Percentiles rank a stretch among this genome's conserved stretches.
These are phyloP conservation scores for Tetrax tetrax DNA, from an alignment of 2,113 vertebrate genomes.

Conservation along the genomic window DNA sequence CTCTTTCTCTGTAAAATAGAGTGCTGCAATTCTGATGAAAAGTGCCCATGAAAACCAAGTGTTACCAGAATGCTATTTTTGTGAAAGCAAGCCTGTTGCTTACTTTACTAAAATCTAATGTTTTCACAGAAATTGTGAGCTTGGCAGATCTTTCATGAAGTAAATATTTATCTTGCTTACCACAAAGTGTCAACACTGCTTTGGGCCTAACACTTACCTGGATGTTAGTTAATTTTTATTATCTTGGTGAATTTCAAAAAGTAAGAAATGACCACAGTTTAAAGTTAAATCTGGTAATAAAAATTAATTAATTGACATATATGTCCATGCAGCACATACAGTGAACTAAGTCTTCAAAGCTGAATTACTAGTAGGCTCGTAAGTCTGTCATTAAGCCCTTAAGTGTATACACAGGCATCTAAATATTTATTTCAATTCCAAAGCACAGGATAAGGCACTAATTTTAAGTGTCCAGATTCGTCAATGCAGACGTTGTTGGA, in stretches of 20 bases:
- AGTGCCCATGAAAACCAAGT: not conserved
- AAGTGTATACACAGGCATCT: not conserved
- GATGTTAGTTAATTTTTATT: not conserved
- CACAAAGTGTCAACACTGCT: not conserved
- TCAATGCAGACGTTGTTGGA: not conserved
- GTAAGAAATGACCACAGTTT: not conserved
- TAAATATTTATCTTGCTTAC: slow-evolving; percentile 28
- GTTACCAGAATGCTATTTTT: not conserved
- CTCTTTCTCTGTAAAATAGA: not conserved
- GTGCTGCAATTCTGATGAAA: slow-evolving; percentile 4
- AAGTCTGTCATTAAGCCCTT: not conserved
- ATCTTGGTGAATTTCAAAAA: not conserved
- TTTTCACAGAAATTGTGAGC: slow-evolving; percentile 2
- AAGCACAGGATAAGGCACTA: not conserved
- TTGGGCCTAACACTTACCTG: not conserved
- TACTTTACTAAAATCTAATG: not conserved
- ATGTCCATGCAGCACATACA: not conserved
- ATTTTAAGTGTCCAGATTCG: not conserved
- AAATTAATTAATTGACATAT: not conserved
- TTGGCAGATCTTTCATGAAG: not conserved
- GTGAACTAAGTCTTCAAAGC: not conserved
- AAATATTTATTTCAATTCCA: not conserved
- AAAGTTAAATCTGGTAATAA: not conserved
- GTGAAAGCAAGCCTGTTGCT: not conserved
- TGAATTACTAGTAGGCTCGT: not conserved